Conservation (phyloP, 2,888 invertebrate genomes). For the Habrosyne pyritoides region DNA sequence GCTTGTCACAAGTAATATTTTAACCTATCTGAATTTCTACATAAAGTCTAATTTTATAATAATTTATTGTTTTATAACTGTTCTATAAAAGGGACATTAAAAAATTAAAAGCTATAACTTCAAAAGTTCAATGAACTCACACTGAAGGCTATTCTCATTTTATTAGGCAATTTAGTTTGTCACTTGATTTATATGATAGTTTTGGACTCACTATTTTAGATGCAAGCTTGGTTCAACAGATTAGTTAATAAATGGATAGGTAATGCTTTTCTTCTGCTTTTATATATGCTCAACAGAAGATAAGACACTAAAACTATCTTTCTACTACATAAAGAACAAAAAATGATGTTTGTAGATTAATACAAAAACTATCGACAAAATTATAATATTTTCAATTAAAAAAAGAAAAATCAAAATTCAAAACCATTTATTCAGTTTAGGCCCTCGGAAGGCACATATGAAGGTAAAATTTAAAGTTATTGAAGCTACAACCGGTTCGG, state of each 20-base stretch:
- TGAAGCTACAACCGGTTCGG: too few relatives aligned
- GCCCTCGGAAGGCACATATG: too few relatives aligned
- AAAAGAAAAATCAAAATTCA: too few relatives aligned
- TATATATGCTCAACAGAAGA: too few relatives aligned
- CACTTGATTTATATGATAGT: constrained; percentile 51
- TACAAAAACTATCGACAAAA: too few relatives aligned
- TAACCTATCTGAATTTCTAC: background rate
- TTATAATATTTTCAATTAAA: too few relatives aligned
- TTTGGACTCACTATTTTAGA: constrained; percentile 40
- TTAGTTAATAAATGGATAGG: constrained; percentile 24
- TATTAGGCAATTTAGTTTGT: constrained; percentile 52
- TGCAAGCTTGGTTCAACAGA: constrained; percentile 29
- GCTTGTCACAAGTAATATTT: background rate
- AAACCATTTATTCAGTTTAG: too few relatives aligned
- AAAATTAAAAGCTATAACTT: constrained; percentile 7
- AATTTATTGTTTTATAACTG: background rate
- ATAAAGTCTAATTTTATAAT: background rate
- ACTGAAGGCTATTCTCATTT: constrained; percentile 39
- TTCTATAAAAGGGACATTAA: constrained; percentile 5
- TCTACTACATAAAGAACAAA: too few relatives aligned
- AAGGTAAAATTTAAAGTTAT: too few relatives aligned
- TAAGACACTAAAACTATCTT: too few relatives aligned
- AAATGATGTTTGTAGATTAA: too few relatives aligned
- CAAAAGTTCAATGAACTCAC: constrained; percentile 30
- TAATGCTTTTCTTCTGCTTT: constrained; percentile 12